Conservation (phyloP, 2,113 vertebrate genomes). For the Ovis canadensis region DNA sequence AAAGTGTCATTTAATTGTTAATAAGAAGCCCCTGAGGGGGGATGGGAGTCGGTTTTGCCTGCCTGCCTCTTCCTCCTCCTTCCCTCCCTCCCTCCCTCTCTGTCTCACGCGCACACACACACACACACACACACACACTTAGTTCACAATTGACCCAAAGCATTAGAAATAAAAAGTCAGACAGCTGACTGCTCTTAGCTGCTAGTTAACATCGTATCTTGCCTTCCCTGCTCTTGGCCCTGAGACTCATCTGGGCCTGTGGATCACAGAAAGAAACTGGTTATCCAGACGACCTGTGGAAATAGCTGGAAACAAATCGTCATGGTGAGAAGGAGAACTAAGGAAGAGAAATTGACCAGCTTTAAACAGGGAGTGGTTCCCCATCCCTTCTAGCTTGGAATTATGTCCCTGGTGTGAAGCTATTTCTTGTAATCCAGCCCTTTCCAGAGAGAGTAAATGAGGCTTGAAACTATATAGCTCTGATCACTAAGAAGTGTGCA, state of each 20-base stretch:
- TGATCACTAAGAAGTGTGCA: not conserved
- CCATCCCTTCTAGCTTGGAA: not conserved
- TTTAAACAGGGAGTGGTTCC: not conserved
- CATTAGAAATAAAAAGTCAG: not conserved
- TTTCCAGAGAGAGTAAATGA: not conserved
- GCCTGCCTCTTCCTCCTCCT: not conserved
- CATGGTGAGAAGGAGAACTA: not conserved
- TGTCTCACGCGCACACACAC: not conserved
- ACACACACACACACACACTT: not conserved
- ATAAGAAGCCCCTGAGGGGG: not conserved
- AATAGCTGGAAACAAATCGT: not conserved
- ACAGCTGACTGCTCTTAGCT: not conserved
- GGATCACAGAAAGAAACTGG: not conserved
- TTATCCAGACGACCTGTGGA: not conserved
- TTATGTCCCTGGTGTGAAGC: not conserved
- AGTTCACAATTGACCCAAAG: not conserved
- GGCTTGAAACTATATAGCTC: not conserved
- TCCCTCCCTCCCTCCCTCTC: not conserved
- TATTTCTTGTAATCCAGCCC: not conserved
- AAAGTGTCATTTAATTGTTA: conserved; percentile 57
- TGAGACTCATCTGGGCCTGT: not conserved
- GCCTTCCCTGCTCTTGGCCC: not conserved
- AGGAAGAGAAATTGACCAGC: not conserved
- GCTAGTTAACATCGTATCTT: not conserved
- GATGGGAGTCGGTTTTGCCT: not conserved